Conservation (phyloP, 2,888 invertebrate species). For the Neocrepidodera transversa region DNA sequence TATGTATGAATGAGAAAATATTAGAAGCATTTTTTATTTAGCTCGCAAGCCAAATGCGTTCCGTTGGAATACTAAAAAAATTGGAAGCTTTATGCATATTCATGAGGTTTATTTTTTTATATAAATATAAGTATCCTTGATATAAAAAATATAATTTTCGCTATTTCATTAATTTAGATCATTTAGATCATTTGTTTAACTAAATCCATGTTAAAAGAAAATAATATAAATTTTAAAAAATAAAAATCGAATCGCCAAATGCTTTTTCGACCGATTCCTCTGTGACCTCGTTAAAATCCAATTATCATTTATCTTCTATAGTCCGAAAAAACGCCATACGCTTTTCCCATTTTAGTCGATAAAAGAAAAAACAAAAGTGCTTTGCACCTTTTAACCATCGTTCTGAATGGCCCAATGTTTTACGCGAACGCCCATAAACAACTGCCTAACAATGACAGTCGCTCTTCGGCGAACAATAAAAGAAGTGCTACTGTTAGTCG, state of each 20-base stretch:
- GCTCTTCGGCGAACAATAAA: constrained; percentile 22
- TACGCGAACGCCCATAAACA: constrained; percentile 35
- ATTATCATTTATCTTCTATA: no score
- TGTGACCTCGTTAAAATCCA: no score
- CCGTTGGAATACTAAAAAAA: neutral
- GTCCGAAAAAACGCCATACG: constrained; percentile 5
- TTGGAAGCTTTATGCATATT: no score
- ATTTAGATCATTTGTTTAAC: no score
- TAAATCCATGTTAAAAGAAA: no score
- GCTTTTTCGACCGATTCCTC: no score
- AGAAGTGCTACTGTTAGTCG: constrained; percentile 21
- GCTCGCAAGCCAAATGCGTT: neutral
- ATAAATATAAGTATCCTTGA: no score
- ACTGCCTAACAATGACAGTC: constrained; percentile 36
- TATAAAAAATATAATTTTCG: no score
- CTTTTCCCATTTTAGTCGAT: constrained; percentile 1
- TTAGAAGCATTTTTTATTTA: constrained; percentile 6
- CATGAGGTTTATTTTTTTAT: no score
- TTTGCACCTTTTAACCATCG: constrained; percentile 31
- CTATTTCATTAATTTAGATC: no score
- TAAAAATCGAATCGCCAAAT: no score
- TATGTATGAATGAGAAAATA: constrained; percentile 6
- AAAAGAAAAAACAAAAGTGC: constrained; percentile 27
- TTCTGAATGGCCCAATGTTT: constrained; percentile 26
- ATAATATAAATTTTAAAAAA: no score